Base-by-base conservation (phyloP, 2,797 vertebrate species). In the Pangasius djambal region DNA sequence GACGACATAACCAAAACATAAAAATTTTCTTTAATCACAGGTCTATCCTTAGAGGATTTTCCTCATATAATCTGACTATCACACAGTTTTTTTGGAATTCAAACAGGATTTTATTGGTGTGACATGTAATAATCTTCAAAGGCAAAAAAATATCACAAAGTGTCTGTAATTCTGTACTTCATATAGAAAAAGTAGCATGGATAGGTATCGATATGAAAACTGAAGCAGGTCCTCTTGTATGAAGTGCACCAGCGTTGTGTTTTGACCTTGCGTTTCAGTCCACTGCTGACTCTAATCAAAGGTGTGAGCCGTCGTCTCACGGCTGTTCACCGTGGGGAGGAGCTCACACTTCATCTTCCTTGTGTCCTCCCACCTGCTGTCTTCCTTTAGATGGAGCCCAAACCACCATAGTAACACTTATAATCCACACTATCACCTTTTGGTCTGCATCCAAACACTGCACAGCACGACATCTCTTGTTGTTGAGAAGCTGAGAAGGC, bases 281-380 rank as follows among this genome's bases (percentile, higher is more conserved):
- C 89, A 77, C 88, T 83, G 87, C 67, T 88, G 91, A 90, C 84
- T 88, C 57, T 90, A 89, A 90, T 92, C 86, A 90, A 69, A 90
- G 37, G 83, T 89, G 89, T 88, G 87, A 90, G 89, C 85, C 88
- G 52, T 85, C 55, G 89, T 84, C 86, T 90, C 89, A 70, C 84
- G 85, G 12, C 44, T 65, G 88, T 74, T 69, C 89, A 55, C 89
- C 83, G 89, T n/a, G 20, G 44, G 84, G 91, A 84, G 31, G 88
- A 88, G 78, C 22, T 88, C 91, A 89, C 85, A 78, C 90, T 50
- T 85, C 44, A 78, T 83, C 70, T 72, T 83, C 74, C 50, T 83
- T 78, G 22, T 81, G 81, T 88, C 84, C 84, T 86, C 44, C 6
- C 72, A 4, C 88, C 89, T 75, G 67, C 40, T 6, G 50, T 31